Evolutionary conservation across 2,888 invertebrate genomes (phyloP), one percentile per base, ranked within the genome.

Genomic region (Lordiphosa andalusiaca): DNA sequence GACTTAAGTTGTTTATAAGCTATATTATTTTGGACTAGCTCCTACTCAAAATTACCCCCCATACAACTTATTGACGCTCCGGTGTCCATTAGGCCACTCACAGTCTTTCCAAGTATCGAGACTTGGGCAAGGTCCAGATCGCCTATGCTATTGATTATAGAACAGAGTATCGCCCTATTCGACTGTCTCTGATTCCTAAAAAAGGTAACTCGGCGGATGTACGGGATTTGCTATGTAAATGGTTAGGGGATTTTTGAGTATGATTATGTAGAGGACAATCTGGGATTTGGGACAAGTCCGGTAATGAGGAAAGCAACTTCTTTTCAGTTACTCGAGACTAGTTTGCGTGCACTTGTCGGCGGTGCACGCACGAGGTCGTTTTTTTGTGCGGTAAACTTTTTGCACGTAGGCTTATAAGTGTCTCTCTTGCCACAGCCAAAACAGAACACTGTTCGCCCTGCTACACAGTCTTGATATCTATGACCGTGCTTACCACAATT

Each of bases 381-480:
- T 50, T 38, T 50, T 50, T 23, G 23, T 9, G 9, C 1, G 9
- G 2, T 25, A 10, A 38, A 49, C n/a, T 23, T 38, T 12, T 23
- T 9, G 12, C 41, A 41, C 3, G 41, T 23, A 1, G 23, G 21
- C 6, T 41, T 49, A 10, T 38, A 39, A 0, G 49, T 38, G 16
- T 39, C 12, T 21, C 13, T 3, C 5, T n/a, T 21, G 13, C 36
- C 36, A 9, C 52, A 25, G 25, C 25, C 42, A 23, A 42, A 52
- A 3, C 42, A 52, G n/a, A 39, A 50, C 4, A 50, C 39, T 1
- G 12, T 23, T 2, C 23, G 23, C 7, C 16, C 48, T 2, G 9
- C 49, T 38, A 13, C 10, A 38, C 38, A 49, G 9, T 49, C 25
- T 25, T 38, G 25, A n/a, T 25, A 38, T n/a, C 30, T 25, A n/a